Evolutionary conservation across 1,140 invertebrate genomes (phyloP), one percentile per base, ranked within the genome.

Genomic region (Hylaeus volcanicus): DNA sequence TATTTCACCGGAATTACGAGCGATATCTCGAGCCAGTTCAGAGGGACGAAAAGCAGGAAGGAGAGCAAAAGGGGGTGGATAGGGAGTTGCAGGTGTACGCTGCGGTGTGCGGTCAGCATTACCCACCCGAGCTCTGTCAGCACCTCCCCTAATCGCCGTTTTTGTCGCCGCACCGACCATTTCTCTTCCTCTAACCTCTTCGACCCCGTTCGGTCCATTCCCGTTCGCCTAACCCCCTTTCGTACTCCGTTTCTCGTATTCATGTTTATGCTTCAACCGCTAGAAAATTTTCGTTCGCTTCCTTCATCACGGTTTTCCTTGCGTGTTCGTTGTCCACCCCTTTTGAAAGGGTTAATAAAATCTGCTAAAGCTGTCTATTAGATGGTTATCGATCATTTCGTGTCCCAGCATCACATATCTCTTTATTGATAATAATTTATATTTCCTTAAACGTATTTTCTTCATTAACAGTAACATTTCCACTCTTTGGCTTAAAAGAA

Each of bases 111-210:
- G 86, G 86, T 88, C 86, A 88, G 86, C 86, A 87, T 84, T 86
- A 86, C 79, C 80, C 78, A 73, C 71, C 75, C 81, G 63, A 88
- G 87, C 87, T 68, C 81, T 88, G 87, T 88, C 87, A 88, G 87
- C 87, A 88, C 87, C 87, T 86, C 82, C 85, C 82, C 84, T 88
- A 88, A 88, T 88, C 87, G 87, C 81, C 87, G 82, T 88, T 88
- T 88, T 88, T 88, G 85, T 88, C 86, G 72, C 61, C 68, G 72
- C 64, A 74, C 75, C 74, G 45, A 76, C 85, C 86, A 86, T 87
- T 88, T 74, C 86, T 86, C 87, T 86, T 84, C 63, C 82, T 85
- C 69, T 45, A 43, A 80, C 45, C 73, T 69, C 72, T 76, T 58
- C 69, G 66, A 74, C 65, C 73, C 72, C 71, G 79, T 71, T 75